Evolutionary conservation across 2,888 invertebrate species (phyloP).

Genomic region (Spicauda simplicius): DNA sequence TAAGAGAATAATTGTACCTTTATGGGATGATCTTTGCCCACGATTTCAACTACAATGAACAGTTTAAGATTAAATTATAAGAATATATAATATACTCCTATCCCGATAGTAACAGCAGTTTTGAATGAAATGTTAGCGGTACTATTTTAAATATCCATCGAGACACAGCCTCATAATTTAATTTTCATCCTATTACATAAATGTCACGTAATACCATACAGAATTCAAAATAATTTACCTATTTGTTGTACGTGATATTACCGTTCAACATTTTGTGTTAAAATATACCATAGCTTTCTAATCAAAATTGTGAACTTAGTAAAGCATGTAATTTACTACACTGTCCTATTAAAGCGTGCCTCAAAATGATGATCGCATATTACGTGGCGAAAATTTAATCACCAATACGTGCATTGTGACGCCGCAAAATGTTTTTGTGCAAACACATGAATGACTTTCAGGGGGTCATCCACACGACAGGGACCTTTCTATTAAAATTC

Average conservation of each 20-base stretch:
- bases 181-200: too few species aligned
- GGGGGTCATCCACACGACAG: conserved; percentile 39
- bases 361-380: conserved; percentile 10
- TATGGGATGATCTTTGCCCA: background rate
- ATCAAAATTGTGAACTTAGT: conserved; percentile 8
- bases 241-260: background rate
- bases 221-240: background rate
- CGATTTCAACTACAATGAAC: background rate
- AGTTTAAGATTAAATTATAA: background rate
- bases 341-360: conserved; percentile 9
- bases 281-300: conserved; percentile 3
- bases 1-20: background rate
- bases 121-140: too few species aligned
- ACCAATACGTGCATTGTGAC: conserved; percentile 13
- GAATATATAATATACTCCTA: background rate
- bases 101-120: background rate
- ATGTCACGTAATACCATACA: background rate
- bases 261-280: background rate
- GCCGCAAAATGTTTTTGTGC: conserved; percentile 42
- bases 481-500: conserved; percentile 79
- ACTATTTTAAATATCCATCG: too few species aligned
- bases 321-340: conserved; percentile 11
- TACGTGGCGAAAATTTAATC: conserved; percentile 1
- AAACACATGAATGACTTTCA: conserved; percentile 44
- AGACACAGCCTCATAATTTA: too few species aligned